These are phyloP conservation scores for Decapterus maruadsi DNA, from an alignment of 2,797 vertebrate genomes.

Conservation along the genomic window DNA sequence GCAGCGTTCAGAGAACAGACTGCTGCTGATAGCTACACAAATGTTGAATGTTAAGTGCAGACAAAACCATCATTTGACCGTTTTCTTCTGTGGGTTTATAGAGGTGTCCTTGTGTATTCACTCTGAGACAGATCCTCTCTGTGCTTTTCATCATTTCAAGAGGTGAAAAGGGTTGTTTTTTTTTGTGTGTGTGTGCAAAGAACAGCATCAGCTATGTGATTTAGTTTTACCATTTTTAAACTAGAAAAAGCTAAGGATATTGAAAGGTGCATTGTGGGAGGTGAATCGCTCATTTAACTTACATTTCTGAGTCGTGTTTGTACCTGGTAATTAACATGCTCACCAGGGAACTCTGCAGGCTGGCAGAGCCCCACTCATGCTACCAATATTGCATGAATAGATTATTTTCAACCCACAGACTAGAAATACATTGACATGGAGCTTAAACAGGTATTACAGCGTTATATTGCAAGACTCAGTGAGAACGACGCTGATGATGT, in stretches of 20 bases:
- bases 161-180: conserved; percentile 28
- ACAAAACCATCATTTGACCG: conserved; percentile 21
- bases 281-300: conserved; percentile 40
- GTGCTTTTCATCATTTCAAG: conserved; percentile 41
- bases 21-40: not conserved
- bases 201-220: conserved; percentile 8
- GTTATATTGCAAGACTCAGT: conserved; percentile 32
- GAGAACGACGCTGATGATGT: conserved; percentile 1
- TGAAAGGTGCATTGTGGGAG: conserved; percentile 26
- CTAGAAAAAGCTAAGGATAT: conserved; percentile 19
- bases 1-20: conserved; percentile 2
- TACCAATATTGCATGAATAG: conserved; percentile 34
- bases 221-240: conserved; percentile 17
- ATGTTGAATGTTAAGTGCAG: conserved; percentile 20
- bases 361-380: conserved; percentile 3
- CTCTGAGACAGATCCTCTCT: not conserved
- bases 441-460: conserved; percentile 22
- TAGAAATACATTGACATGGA: conserved; percentile 39
- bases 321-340: conserved; percentile 44
- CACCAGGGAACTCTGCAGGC: conserved; percentile 22
- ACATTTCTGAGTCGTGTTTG: conserved; percentile 26
- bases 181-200: not conserved
- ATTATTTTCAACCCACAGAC: conserved; percentile 57
- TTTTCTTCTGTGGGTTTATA: conserved; percentile 1
- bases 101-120: conserved; percentile 45